A percentile compares a stretch with the other conserved stretches of the same genome.
Evolutionary conservation across 2,797 vertebrate genomes (phyloP).

Genomic region (Sandelia bainsii): DNA sequence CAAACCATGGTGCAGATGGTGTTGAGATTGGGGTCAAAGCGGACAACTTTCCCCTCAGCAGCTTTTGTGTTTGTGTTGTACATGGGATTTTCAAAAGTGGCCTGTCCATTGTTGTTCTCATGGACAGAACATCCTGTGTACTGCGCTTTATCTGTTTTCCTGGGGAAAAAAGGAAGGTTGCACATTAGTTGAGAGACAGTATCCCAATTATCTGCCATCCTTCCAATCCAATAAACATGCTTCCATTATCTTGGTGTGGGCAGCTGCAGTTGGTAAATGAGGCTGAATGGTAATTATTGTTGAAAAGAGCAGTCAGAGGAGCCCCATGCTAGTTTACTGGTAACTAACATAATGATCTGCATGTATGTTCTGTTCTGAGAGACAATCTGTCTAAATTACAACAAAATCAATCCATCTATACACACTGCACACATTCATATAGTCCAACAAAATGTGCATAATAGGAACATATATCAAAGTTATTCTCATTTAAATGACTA

Average conservation of each 20-base stretch:
- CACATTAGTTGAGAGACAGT: conserved; percentile 50
- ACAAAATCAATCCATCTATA: conserved; percentile 13
- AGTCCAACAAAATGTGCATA: not conserved
- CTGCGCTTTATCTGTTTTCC: conserved; percentile 95
- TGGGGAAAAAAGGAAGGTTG: conserved; percentile 59
- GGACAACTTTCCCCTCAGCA: conserved; percentile 93
- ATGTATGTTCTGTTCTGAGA: conserved; percentile 14
- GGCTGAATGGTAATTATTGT: conserved; percentile 61
- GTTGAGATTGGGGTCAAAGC: conserved; percentile 96
- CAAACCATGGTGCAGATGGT: conserved; percentile 98
- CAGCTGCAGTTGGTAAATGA: conserved; percentile 65
- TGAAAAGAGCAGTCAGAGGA: conserved; percentile 60
- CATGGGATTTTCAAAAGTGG: conserved; percentile 96
- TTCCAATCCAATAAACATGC: conserved; percentile 53
- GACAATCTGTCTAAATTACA: conserved; percentile 6
- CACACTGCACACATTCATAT: not conserved
- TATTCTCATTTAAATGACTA: conserved; percentile 41
- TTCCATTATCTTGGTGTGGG: conserved; percentile 55
- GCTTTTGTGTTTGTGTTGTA: conserved; percentile 93
- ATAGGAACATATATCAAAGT: conserved; percentile 9
- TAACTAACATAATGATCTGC: conserved; percentile 52
- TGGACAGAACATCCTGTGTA: conserved; percentile 95
- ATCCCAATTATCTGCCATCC: conserved; percentile 54
- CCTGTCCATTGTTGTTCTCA: conserved; percentile 96
- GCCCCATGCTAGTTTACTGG: conserved; percentile 30